Evolutionary conservation across 1,140 invertebrate species (phyloP), one percentile per base, ranked within the genome.

Genomic region (Nephotettix cincticeps): DNA sequence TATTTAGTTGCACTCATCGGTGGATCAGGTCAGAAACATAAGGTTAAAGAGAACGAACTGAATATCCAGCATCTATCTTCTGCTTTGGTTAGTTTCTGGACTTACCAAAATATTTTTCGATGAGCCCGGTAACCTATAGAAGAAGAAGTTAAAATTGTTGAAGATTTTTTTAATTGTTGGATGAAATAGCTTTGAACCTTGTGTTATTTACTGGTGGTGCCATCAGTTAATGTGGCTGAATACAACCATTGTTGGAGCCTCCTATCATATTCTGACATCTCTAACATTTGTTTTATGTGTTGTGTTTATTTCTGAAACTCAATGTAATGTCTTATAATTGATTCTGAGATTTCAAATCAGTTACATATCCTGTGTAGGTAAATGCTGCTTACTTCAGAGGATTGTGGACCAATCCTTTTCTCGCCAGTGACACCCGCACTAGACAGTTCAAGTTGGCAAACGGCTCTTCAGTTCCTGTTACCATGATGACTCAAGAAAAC

Each of bases 381-480:
- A 97, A 97, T 78, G 94, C 94, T 0, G 92, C 94, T 0, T 96
- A 95, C 77, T 96, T 97, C 83, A 96, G 96, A 82, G 93, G 93
- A 13, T 81, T 88, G 3, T 95, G 94, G 93, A 82, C 88, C 32
- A 90, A 88, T 23, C 87, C 90, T 73, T 97, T 97, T 78, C 84
- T 89, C 45, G 79, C 83, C 0, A 83, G 86, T 1, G 83, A 86
- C 28, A 93, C 92, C 0, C 86, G 85, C 72, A 85, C 85, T 30
- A 86, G 88, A 69, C 81, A 90, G 0, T 97, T 97, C 82, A 91
- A 91, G 71, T 84, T 88, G 0, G 86, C 88, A 0, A 85, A 87
- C 32, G 85, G 87, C 0, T 86, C 90, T 71, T 87, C 89, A 72
- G 87, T 86, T 1, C 81, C 91, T 27, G 89, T 87, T 9, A 85